Percentiles rank a stretch among this genome's conserved stretches.
These are phyloP conservation scores for Odontophorus gujanensis DNA, from an alignment of 2,113 vertebrate genomes.

Conservation along the genomic window DNA sequence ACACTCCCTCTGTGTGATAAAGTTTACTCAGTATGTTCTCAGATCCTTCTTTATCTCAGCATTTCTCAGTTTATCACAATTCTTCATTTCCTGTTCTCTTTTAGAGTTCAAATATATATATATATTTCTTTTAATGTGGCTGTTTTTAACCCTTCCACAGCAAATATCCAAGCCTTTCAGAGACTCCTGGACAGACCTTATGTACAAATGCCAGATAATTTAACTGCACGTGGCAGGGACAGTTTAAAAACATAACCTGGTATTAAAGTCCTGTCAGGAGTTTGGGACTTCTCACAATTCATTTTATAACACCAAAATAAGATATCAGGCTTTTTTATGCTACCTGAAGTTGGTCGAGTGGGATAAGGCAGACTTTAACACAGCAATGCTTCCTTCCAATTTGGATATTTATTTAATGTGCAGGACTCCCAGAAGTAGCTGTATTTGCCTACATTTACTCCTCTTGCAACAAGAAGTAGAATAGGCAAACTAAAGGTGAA, in stretches of 20 bases:
- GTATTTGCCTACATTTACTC: not conserved
- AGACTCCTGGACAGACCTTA: not conserved
- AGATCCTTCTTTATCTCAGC: conserved; percentile 64
- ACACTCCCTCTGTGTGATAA: not conserved
- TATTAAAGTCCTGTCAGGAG: not conserved
- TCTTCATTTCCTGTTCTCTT: conserved; percentile 69
- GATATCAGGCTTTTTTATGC: not conserved
- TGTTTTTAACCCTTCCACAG: conserved; percentile 36
- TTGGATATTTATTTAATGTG: not conserved
- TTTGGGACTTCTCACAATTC: not conserved
- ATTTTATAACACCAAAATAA: not conserved
- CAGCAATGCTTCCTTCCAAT: not conserved
- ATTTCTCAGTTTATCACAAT: conserved; percentile 62
- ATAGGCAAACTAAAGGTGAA: not conserved
- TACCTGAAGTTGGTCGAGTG: not conserved
- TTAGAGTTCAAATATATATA: conserved; percentile 14
- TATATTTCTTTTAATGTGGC: conserved; percentile 11
- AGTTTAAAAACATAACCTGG: not conserved
- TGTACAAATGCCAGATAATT: not conserved
- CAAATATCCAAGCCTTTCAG: conserved; percentile 5
- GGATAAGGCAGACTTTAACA: not conserved
- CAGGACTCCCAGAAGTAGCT: not conserved
- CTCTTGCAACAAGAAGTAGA: not conserved
- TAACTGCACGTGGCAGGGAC: not conserved
- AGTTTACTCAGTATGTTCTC: conserved; percentile 42